These are phyloP conservation scores for Macaria liturata DNA, from an alignment of 2,888 invertebrate species.

Conservation along the genomic window DNA sequence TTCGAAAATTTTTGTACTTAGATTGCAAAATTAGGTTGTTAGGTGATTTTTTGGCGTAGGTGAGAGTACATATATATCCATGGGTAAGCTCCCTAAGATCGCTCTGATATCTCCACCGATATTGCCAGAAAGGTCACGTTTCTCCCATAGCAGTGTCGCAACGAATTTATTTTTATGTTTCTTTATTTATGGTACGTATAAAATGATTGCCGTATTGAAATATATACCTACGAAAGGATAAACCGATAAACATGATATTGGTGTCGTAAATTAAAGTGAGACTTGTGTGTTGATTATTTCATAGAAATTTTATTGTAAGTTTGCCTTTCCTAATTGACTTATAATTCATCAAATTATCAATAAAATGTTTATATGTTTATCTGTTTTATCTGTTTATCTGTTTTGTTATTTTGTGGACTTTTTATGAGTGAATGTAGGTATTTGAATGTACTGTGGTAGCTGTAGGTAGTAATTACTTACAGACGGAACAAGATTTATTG, in stretches of 20 bases:
- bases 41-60: no score
- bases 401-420: constrained; percentile 27
- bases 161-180: constrained; percentile 20
- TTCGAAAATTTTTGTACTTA: no score
- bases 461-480: constrained; percentile 8
- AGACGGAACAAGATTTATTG: no score
- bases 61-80: no score
- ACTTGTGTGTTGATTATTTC: constrained; percentile 7
- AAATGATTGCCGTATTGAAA: constrained; percentile 34
- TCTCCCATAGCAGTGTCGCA: constrained; percentile 43
- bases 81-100: constrained; percentile 5
- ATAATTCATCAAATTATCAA: no score
- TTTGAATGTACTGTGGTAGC: constrained; percentile 10
- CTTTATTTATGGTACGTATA: constrained; percentile 43
- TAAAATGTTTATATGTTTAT: no score
- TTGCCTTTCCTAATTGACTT: no score
- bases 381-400: no score
- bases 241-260: constrained; percentile 31
- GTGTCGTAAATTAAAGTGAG: constrained; percentile 30
- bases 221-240: constrained; percentile 23
- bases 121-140: constrained; percentile 45
- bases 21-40: no score
- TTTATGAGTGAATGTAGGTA: constrained; percentile 17
- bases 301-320: no score
- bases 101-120: constrained; percentile 26